phyloP scores from a whole-genome alignment of 2,797 vertebrate species.

The Sebastes cheni region DNA sequence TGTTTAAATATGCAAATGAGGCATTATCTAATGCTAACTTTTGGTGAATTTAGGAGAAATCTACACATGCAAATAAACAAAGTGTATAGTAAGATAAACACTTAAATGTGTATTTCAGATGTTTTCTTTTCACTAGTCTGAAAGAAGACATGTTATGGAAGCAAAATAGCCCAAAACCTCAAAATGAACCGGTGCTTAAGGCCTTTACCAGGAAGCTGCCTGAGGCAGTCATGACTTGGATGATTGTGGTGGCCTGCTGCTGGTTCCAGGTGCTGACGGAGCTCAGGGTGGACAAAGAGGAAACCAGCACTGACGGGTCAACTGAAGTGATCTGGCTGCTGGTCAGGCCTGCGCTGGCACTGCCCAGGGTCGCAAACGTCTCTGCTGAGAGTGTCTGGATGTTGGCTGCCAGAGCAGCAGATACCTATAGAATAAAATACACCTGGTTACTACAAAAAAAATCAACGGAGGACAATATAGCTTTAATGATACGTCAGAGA shows the following conservation, averaged over 20 bases:
- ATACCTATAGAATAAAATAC: slow-evolving; percentile 47
- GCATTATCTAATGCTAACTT: too few relatives aligned
- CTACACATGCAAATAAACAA: too few relatives aligned
- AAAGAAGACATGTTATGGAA: too few relatives aligned
- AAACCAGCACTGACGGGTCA: slow-evolving; percentile 33
- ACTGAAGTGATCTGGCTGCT: slow-evolving; percentile 60
- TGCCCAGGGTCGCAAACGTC: slow-evolving; percentile 55
- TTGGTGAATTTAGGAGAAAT: too few relatives aligned
- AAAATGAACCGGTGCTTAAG: background rate
- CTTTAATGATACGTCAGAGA: background rate
- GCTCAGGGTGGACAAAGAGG: slow-evolving; percentile 59
- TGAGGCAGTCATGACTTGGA: slow-evolving; percentile 50
- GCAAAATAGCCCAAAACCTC: too few relatives aligned
- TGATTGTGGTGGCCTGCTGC: slow-evolving; percentile 61
- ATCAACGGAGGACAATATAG: background rate
- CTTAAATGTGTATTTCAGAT: too few relatives aligned
- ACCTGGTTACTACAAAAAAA: background rate
- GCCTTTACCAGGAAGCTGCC: slow-evolving; percentile 54
- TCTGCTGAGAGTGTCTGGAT: slow-evolving; percentile 51
- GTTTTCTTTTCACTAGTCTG: too few relatives aligned
- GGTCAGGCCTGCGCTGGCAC: slow-evolving; percentile 51
- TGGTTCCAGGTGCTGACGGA: slow-evolving; percentile 63
- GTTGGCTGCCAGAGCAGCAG: slow-evolving; percentile 63
- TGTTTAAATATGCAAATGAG: too few relatives aligned
- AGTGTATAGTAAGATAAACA: too few relatives aligned